Percentiles rank a stretch among this genome's conserved stretches.
These are phyloP conservation scores for Gadopsis bispinosus DNA, from an alignment of 2,797 vertebrate species.

Conservation along the genomic window DNA sequence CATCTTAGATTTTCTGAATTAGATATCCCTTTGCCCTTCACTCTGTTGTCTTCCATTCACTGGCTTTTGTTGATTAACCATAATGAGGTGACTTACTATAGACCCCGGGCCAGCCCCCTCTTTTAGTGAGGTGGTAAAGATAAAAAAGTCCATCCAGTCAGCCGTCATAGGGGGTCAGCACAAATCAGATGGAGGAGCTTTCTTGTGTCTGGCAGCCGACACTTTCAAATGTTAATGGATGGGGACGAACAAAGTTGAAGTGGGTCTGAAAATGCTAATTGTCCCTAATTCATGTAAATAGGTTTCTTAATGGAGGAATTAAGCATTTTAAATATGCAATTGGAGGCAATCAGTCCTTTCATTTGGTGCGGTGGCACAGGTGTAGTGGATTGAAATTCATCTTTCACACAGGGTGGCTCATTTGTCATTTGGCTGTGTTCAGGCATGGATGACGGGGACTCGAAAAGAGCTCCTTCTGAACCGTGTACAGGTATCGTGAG, in stretches of 20 bases:
- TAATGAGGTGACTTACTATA: conserved; percentile 80
- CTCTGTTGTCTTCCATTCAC: conserved; percentile 78
- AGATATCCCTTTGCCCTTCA: conserved; percentile 67
- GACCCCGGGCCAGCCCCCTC: conserved; percentile 66
- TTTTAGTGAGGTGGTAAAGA: conserved; percentile 67
- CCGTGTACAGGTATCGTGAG: conserved; percentile 66
- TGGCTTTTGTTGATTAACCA: conserved; percentile 83
- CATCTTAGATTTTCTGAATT: conserved; percentile 59
- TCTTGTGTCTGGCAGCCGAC: conserved; percentile 91
- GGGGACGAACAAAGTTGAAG: conserved; percentile 89
- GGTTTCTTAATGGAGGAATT: conserved; percentile 89
- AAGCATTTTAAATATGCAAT: conserved; percentile 88
- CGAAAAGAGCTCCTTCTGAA: conserved; percentile 65
- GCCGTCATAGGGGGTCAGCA: conserved; percentile 80
- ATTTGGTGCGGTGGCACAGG: conserved; percentile 87
- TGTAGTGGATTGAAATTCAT: conserved; percentile 88
- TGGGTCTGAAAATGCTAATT: conserved; percentile 90
- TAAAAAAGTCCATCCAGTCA: conserved; percentile 76
- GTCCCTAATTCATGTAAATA: conserved; percentile 90
- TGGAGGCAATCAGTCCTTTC: conserved; percentile 87
- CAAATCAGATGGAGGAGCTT: conserved; percentile 88
- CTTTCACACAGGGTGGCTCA: conserved; percentile 84
- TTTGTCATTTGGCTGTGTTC: conserved; percentile 86
- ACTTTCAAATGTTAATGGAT: conserved; percentile 94
- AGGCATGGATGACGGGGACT: conserved; percentile 79